These are phyloP conservation scores for Brachyptera risi DNA, from an alignment of 2,888 invertebrate species.

Conservation along the genomic window DNA sequence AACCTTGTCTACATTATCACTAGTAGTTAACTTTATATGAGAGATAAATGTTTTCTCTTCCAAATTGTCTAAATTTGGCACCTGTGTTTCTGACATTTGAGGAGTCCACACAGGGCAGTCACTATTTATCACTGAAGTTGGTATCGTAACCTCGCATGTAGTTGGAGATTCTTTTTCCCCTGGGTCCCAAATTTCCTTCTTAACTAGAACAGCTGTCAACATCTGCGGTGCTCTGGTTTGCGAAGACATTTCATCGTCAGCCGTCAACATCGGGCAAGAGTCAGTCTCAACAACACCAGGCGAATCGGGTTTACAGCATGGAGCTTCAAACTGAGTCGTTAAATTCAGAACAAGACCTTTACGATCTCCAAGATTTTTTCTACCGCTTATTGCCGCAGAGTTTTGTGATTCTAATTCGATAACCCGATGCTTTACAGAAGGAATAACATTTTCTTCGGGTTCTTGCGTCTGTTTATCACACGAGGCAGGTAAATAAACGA, in stretches of 20 bases:
- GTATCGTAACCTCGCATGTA: conserved; percentile 32
- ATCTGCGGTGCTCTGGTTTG: conserved; percentile 39
- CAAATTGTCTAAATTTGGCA: conserved; percentile 24
- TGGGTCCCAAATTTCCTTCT: conserved; percentile 65
- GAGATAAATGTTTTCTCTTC: conserved; percentile 30
- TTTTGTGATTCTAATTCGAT: conserved; percentile 61
- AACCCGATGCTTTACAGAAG: conserved; percentile 66
- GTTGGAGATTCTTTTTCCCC: conserved; percentile 47
- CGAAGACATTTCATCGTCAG: conserved; percentile 44
- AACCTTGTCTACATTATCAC: conserved; percentile 11
- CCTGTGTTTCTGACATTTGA: conserved; percentile 34
- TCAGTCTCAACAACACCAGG: conserved; percentile 33
- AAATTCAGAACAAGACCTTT: conserved; percentile 52
- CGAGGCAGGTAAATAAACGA: conserved; percentile 68
- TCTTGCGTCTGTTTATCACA: conserved; percentile 18
- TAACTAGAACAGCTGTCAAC: conserved; percentile 44
- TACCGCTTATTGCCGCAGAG: conserved; percentile 2
- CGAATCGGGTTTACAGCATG: conserved; percentile 44
- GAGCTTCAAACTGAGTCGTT: conserved; percentile 53
- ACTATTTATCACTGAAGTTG: conserved; percentile 37
- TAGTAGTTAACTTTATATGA: conserved; percentile 22
- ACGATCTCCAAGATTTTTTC: conserved; percentile 37
- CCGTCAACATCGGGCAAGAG: conserved; percentile 33
- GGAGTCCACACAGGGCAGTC: conserved; percentile 51
- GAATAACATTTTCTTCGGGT: conserved; percentile 41